Conservation (phyloP, 2,888 invertebrate species). For the Sturmia bella region DNA sequence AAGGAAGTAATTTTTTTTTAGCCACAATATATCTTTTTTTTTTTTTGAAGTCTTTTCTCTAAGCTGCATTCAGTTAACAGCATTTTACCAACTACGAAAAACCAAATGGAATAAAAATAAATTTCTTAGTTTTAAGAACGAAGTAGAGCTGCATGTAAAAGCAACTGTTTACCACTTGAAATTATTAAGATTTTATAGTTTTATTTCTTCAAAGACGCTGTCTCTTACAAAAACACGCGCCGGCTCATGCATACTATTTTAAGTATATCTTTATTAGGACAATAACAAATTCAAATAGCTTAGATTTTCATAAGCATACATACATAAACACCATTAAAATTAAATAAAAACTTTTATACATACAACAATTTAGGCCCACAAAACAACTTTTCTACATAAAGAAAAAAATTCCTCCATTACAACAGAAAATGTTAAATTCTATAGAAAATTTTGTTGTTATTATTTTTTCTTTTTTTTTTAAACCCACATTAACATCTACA, state of each 20-base stretch:
- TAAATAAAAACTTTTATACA: too few species aligned
- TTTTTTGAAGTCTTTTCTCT: neutral
- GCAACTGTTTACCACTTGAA: constrained; percentile 57
- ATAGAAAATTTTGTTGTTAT: too few species aligned
- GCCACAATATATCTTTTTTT: constrained; percentile 19
- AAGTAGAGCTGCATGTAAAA: neutral
- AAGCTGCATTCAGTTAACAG: constrained; percentile 40
- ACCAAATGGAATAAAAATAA: neutral
- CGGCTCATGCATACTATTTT: constrained; percentile 18
- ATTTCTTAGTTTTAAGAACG: neutral
- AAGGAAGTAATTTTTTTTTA: constrained; percentile 10
- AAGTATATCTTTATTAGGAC: constrained; percentile 42
- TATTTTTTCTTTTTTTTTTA: too few species aligned
- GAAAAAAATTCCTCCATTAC: too few species aligned
- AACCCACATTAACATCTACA: too few species aligned
- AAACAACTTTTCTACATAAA: too few species aligned
- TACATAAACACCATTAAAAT: too few species aligned
- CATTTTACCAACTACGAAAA: constrained; percentile 8
- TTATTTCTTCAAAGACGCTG: constrained; percentile 1
- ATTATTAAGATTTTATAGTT: constrained; percentile 43
- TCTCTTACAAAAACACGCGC: constrained; percentile 1
- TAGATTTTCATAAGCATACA: constrained; percentile 38
- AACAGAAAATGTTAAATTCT: too few species aligned
- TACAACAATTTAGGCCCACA: too few species aligned
- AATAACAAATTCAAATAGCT: constrained; percentile 52